These are phyloP conservation scores for Druon quercuslanigerum DNA, from an alignment of 1,140 invertebrate genomes.

Conservation along the genomic window DNA sequence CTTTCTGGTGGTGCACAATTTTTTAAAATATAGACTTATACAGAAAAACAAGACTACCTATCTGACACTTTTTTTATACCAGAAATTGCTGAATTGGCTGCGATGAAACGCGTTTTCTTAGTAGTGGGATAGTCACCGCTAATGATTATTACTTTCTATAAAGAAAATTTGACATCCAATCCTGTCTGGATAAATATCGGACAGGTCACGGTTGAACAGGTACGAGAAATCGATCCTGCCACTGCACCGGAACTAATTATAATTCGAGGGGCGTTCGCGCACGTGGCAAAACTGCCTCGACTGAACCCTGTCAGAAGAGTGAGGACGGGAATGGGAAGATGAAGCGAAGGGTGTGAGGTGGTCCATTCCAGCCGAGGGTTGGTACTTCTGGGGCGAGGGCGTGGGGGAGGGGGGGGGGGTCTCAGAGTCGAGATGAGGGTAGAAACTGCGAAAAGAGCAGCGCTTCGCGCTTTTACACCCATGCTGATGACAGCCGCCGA, in stretches of 20 bases:
- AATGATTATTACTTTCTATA: no score
- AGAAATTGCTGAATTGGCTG: no score
- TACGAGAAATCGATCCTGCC: slow-evolving; percentile 55
- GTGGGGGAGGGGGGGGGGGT: background rate
- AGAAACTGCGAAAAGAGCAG: slow-evolving; percentile 41
- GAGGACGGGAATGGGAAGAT: background rate
- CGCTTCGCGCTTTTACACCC: slow-evolving; percentile 32
- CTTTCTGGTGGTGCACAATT: no score
- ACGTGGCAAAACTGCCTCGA: slow-evolving; percentile 57
- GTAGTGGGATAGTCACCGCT: no score
- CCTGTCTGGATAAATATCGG: background rate
- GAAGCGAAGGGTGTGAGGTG: slow-evolving; percentile 11
- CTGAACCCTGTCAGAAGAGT: slow-evolving; percentile 34
- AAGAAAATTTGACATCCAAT: no score
- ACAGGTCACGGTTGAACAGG: slow-evolving; percentile 35
- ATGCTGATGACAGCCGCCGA: slow-evolving; percentile 9
- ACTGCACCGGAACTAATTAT: slow-evolving; percentile 56
- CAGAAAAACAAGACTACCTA: no score
- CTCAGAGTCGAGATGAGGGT: slow-evolving; percentile 37
- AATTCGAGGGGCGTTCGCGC: slow-evolving; percentile 59
- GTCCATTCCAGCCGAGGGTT: background rate
- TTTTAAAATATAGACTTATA: no score
- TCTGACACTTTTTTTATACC: no score
- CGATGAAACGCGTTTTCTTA: no score
- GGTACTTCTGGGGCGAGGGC: background rate